Conservation (phyloP, 2,113 vertebrate species). For the Garra rufa region DNA sequence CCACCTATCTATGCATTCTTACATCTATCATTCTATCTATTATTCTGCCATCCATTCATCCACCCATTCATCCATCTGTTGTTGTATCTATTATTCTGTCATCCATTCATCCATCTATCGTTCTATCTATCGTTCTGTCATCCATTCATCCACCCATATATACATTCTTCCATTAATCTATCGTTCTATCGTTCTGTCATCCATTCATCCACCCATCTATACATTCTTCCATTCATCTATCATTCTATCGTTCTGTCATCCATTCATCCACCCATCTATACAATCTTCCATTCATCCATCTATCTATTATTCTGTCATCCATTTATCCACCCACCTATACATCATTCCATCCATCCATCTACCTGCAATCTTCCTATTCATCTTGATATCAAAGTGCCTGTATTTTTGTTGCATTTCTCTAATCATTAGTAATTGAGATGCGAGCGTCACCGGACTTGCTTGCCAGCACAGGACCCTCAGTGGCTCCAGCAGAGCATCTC, state of each 20-base stretch:
- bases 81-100: too few species aligned
- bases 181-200: background rate
- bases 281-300: background rate
- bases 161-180: background rate
- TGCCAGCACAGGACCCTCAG: constrained; percentile 22
- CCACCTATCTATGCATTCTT: too few species aligned
- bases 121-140: too few species aligned
- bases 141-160: background rate
- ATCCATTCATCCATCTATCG: background rate
- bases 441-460: constrained; percentile 24
- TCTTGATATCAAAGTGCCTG: background rate
- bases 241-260: too few species aligned
- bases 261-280: background rate
- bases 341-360: background rate
- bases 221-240: background rate
- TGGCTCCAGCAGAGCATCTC: background rate
- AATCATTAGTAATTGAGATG: constrained; percentile 28
- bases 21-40: too few species aligned
- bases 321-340: background rate
- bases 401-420: background rate
- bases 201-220: too few species aligned
- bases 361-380: background rate
- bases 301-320: too few species aligned
- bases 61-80: background rate
- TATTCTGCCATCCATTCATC: background rate